Conservation (phyloP, 2,797 vertebrate species). For the Pangasius larnaudii region DNA sequence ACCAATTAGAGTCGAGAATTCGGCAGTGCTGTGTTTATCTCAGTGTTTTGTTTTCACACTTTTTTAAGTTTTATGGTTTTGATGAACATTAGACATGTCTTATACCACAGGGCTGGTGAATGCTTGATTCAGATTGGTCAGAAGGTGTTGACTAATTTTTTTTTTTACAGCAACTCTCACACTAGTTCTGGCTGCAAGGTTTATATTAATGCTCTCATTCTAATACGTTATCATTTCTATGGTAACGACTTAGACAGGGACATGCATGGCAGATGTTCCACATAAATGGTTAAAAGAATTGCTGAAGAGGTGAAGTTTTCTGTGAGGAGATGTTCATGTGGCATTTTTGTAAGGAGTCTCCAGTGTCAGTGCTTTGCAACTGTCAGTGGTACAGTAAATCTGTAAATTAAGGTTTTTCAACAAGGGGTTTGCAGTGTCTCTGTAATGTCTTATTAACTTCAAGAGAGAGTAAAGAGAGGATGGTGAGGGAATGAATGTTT, state of each 20-base stretch:
- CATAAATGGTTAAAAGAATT: not conserved
- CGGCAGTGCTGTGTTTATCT: not conserved
- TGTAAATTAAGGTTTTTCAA: not conserved
- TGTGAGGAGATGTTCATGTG: too few relatives aligned
- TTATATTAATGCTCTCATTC: not conserved
- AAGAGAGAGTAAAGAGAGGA: not conserved
- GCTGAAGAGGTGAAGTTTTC: too few relatives aligned
- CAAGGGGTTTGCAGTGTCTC: too few relatives aligned
- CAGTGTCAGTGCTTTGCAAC: not conserved
- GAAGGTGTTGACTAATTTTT: not conserved
- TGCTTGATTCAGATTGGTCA: not conserved
- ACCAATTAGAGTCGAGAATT: not conserved
- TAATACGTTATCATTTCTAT: not conserved
- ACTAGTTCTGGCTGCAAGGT: not conserved
- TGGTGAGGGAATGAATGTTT: not conserved
- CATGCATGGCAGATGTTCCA: not conserved
- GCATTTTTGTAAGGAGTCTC: not conserved
- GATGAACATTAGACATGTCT: not conserved
- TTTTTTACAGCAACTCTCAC: not conserved
- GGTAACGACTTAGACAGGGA: not conserved
- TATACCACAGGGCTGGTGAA: not conserved
- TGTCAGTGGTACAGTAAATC: not conserved
- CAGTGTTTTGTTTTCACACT: not conserved
- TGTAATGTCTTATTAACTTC: not conserved
- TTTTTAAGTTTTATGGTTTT: not conserved